A percentile compares a stretch with the other conserved stretches of the same genome.
phyloP scores from a whole-genome alignment of 2,113 vertebrate genomes.

The Cacatua alba region DNA sequence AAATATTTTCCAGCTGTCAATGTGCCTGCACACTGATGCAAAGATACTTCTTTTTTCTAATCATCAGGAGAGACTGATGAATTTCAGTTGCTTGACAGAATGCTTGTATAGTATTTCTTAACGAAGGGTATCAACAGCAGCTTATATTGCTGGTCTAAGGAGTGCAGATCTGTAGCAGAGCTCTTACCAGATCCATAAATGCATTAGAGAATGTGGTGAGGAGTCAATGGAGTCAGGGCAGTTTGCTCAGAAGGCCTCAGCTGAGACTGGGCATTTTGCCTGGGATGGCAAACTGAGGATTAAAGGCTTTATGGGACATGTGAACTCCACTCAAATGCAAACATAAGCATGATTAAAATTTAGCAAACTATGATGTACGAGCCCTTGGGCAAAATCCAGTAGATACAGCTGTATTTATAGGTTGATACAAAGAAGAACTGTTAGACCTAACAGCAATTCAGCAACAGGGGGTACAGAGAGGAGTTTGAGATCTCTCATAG shows the following conservation, averaged over 20 bases:
- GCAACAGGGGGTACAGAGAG: background rate
- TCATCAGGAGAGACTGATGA: background rate
- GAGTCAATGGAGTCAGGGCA: slow-evolving; percentile 47
- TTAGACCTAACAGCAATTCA: slow-evolving; percentile 34
- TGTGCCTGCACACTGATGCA: background rate
- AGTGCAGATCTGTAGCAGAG: slow-evolving; percentile 10
- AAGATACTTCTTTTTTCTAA: background rate
- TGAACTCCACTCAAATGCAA: slow-evolving; percentile 74
- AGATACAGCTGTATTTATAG: slow-evolving; percentile 53
- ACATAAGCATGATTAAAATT: slow-evolving; percentile 75
- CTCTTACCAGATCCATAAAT: slow-evolving; percentile 70
- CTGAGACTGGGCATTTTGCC: slow-evolving; percentile 65
- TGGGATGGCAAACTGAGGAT: slow-evolving; percentile 68
- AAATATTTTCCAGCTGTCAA: slow-evolving; percentile 48
- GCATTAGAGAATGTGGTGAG: background rate
- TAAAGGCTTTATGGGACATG: slow-evolving; percentile 68
- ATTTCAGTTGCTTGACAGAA: slow-evolving; percentile 47
- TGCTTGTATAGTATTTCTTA: background rate
- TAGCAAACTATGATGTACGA: slow-evolving; percentile 63
- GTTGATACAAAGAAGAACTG: slow-evolving; percentile 63
- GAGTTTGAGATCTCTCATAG: background rate
- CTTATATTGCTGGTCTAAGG: background rate
- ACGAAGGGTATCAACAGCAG: slow-evolving; percentile 1
- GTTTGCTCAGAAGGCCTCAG: slow-evolving; percentile 49
- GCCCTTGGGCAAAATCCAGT: slow-evolving; percentile 57